phyloP scores from a whole-genome alignment of 2,113 vertebrate species.

The Vanacampus margaritifer region DNA sequence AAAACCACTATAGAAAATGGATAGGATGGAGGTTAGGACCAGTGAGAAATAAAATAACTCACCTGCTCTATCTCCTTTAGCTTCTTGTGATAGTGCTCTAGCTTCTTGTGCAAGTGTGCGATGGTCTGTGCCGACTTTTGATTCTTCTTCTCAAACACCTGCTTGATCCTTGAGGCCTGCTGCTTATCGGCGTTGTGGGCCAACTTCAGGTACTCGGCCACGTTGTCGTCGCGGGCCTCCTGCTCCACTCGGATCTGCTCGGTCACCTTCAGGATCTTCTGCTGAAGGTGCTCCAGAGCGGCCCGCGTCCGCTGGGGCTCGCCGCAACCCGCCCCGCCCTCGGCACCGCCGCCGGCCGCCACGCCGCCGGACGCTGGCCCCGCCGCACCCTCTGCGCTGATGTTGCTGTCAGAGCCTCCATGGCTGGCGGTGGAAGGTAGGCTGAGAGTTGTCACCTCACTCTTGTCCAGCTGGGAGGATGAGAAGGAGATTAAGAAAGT shows the following conservation, averaged over 20 bases:
- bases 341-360: slow-evolving; percentile 7
- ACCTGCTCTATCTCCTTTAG: slow-evolving; percentile 95
- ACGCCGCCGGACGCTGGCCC: slow-evolving; percentile 66
- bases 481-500: not conserved
- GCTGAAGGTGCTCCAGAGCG: slow-evolving; percentile 93
- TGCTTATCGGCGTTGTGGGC: slow-evolving; percentile 97
- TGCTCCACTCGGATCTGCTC: slow-evolving; percentile 98
- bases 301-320: slow-evolving; percentile 90
- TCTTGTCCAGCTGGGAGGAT: slow-evolving; percentile 85
- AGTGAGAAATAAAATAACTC: not conserved
- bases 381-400: slow-evolving; percentile 79
- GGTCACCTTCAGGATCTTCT: slow-evolving; percentile 97
- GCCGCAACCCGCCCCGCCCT: slow-evolving; percentile 68
- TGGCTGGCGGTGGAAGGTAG: slow-evolving; percentile 79
- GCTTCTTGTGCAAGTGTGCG: slow-evolving; percentile 95
- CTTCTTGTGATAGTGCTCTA: slow-evolving; percentile 95
- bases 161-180: slow-evolving; percentile 94
- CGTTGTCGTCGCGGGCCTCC: slow-evolving; percentile 95
- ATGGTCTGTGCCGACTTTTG: slow-evolving; percentile 98
- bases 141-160: slow-evolving; percentile 99
- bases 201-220: slow-evolving; percentile 95
- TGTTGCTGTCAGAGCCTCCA: slow-evolving; percentile 82
- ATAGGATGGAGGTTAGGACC: not conserved
- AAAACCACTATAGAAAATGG: no score
- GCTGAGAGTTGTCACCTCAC: slow-evolving; percentile 79